Conservation (phyloP, 2,797 vertebrate species). For the Sebastes vulpes region DNA sequence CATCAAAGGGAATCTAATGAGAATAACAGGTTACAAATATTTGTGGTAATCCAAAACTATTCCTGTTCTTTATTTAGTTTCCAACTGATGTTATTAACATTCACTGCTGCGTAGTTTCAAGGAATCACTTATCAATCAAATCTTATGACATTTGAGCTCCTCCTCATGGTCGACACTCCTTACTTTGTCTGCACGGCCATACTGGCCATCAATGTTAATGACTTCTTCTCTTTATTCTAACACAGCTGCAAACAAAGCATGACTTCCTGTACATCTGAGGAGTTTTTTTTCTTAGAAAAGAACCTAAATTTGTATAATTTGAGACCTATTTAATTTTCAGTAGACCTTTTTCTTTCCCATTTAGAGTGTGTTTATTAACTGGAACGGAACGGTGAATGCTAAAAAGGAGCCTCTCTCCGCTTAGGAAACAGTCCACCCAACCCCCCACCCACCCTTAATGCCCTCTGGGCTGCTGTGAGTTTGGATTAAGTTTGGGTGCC, state of each 20-base stretch:
- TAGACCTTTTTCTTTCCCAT: constrained; percentile 12
- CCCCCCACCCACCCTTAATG: constrained; percentile 78
- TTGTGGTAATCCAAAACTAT: neutral
- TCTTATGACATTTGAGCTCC: neutral
- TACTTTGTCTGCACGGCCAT: neutral
- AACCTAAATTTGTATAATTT: neutral
- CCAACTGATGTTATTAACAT: neutral
- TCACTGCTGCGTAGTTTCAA: neutral
- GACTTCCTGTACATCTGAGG: neutral
- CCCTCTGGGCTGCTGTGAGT: constrained; percentile 80
- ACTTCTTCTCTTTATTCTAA: neutral
- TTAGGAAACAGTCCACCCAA: constrained; percentile 70
- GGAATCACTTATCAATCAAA: neutral
- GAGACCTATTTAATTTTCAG: neutral
- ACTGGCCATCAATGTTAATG: neutral
- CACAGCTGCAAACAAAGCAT: neutral
- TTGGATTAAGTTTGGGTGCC: constrained; percentile 84
- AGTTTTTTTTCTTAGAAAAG: neutral
- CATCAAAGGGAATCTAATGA: constrained; percentile 35
- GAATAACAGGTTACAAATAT: neutral
- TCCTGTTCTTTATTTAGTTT: neutral
- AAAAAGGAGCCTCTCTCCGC: constrained; percentile 68
- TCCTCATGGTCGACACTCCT: neutral
- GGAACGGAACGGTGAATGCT: constrained; percentile 50
- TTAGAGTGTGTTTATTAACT: constrained; percentile 48